Base-by-base conservation (phyloP, 1,140 invertebrate genomes). In the Eulimnadia texana region DNA sequence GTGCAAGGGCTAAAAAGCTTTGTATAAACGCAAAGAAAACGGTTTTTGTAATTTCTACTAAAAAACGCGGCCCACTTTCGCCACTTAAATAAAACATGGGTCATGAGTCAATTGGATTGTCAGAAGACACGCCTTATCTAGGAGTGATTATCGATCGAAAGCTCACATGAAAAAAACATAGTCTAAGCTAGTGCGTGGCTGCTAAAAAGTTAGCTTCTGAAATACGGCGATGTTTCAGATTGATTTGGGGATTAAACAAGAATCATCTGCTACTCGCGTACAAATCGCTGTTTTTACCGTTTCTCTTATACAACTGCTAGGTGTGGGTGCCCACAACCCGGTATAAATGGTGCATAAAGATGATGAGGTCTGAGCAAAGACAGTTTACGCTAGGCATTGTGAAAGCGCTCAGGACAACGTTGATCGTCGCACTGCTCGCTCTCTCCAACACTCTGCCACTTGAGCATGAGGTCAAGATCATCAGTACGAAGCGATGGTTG, bases 21-120 rank as follows among this genome's bases (percentile, higher is more conserved):
- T 24, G 20, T 55, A 22, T 55, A 16, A 55, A 55, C 25, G 53
- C 53, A n/a, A 22, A n/a, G 22, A 55, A 55, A 55, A 24, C 53
- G 27, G 27, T 27, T 24, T 27, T 55, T 24, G 25, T 55, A 16
- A 55, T 55, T 22, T 55, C 25, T 55, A n/a, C 22, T 27, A 27
- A 55, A 24, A 55, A 27, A 55, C 20, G 27, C 22, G n/a, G 53
- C 22, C 6, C n/a, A 24, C 53, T 24, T 27, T 24, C n/a, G 22
- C 16, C 20, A 22, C 19, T 24, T n/a, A 3, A 22, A 55, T n/a
- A 22, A 16, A 24, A 55, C 13, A 55, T 27, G 22, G 27, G n/a
- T 16, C 11, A 55, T 22, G 50, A 20, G 50, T 20, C 53, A 24
- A 27, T 55, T 27, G 13, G 13, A 27, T 24, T 24, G 25, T 24